Percentiles rank a stretch among this genome's conserved stretches.
Evolutionary conservation across 1,140 invertebrate species (phyloP).

Genomic region (Drosophila orosa): DNA sequence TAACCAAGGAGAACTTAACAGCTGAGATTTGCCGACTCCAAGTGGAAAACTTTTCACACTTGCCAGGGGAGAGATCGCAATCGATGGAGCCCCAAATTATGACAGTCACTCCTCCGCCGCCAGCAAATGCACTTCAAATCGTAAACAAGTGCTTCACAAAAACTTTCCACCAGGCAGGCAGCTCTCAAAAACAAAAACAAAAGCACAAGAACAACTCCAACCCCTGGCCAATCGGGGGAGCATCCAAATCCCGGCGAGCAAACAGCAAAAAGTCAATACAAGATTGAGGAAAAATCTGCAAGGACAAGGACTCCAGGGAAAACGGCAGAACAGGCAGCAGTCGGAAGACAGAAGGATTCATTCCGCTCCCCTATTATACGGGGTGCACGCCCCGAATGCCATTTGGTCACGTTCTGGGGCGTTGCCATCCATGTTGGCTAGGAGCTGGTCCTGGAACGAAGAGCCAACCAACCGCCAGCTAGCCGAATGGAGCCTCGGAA

Average conservation of each 20-base stretch:
- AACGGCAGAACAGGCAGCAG: background rate
- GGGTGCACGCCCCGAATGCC: constrained; percentile 68
- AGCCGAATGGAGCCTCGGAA: constrained; percentile 42
- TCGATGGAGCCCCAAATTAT: constrained; percentile 68
- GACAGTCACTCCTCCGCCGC: constrained; percentile 38
- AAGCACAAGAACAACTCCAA: constrained; percentile 25
- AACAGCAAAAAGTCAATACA: constrained; percentile 41
- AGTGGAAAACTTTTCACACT: constrained; percentile 74
- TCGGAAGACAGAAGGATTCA: constrained; percentile 6
- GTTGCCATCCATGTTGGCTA: constrained; percentile 53
- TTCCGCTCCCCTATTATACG: constrained; percentile 11
- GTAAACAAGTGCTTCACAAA: constrained; percentile 76
- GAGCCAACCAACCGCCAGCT: constrained; percentile 61
- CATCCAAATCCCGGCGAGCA: constrained; percentile 30
- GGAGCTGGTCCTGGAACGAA: constrained; percentile 35
- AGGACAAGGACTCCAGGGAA: constrained; percentile 12
- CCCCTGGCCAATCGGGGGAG: constrained; percentile 7
- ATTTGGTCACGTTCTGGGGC: constrained; percentile 73
- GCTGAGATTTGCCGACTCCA: constrained; percentile 62
- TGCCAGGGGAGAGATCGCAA: constrained; percentile 36
- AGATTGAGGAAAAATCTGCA: constrained; percentile 48
- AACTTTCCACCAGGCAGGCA: constrained; percentile 55
- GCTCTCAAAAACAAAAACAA: constrained; percentile 69
- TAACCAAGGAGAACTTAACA: constrained; percentile 62
- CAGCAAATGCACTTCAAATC: constrained; percentile 70